Percentiles rank a stretch among this genome's conserved stretches.
These are phyloP conservation scores for Clarias pachynema DNA, from an alignment of 2,797 vertebrate genomes.

Conservation along the genomic window DNA sequence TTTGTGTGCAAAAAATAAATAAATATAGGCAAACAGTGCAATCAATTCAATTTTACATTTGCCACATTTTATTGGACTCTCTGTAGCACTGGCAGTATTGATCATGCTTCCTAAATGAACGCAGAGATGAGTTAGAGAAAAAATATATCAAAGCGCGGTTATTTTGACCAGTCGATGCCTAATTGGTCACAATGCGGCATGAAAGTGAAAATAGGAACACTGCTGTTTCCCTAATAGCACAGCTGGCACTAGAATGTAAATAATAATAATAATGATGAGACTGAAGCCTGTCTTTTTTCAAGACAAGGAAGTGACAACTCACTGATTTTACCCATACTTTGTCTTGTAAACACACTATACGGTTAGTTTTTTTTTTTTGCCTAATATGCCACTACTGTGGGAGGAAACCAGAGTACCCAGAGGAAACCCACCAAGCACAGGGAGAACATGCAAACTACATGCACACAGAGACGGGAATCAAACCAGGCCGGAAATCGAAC, in stretches of 20 bases:
- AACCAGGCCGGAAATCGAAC: too few relatives aligned
- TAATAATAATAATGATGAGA: not conserved
- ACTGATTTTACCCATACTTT: not conserved
- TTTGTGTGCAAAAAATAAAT: not conserved
- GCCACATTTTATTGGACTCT: not conserved
- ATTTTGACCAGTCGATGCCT: conserved; percentile 10
- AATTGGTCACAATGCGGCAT: not conserved
- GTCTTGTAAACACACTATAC: not conserved
- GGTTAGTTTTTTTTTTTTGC: not conserved
- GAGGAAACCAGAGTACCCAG: too few relatives aligned
- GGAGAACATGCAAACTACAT: too few relatives aligned
- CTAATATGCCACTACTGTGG: too few relatives aligned
- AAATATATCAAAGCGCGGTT: conserved; percentile 4
- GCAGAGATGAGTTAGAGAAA: conserved; percentile 11
- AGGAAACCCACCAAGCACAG: too few relatives aligned
- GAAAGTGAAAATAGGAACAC: conserved; percentile 17
- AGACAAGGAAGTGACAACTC: not conserved
- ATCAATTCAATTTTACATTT: conserved; percentile 18
- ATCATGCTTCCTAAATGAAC: conserved; percentile 16
- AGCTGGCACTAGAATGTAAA: not conserved
- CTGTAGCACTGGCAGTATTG: conserved; percentile 27
- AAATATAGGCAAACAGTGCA: not conserved
- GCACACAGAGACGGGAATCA: too few relatives aligned
- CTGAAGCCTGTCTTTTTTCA: not conserved
- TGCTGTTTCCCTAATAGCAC: conserved; percentile 11